A percentile compares a stretch with the other conserved stretches of the same genome.
These are phyloP conservation scores for Protonemura montana DNA, from an alignment of 2,888 invertebrate species.

Conservation along the genomic window DNA sequence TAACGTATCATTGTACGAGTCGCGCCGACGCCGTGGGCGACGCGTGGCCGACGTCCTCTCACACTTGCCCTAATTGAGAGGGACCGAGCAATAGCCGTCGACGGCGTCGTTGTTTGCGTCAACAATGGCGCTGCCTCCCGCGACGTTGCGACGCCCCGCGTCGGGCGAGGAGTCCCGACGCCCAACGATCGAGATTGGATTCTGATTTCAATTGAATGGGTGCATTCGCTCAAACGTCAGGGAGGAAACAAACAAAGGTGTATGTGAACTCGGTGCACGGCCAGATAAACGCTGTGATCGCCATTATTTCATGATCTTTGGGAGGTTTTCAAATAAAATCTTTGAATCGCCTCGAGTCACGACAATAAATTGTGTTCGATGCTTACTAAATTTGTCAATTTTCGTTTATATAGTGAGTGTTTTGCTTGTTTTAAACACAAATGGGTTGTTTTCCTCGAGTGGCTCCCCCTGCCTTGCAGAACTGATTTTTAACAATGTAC, in stretches of 20 bases:
- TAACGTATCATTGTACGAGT: not conserved
- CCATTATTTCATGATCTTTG: too few species aligned
- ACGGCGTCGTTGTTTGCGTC: conserved; percentile 21
- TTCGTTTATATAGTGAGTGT: too few species aligned
- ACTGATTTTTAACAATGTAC: not conserved
- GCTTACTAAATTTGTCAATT: too few species aligned
- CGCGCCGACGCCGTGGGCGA: not conserved
- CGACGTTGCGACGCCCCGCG: not conserved
- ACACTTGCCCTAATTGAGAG: conserved; percentile 38
- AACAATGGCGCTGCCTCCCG: conserved; percentile 35
- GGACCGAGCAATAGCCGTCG: conserved; percentile 21
- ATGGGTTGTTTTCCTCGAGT: not conserved
- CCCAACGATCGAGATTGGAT: not conserved
- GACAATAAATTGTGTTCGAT: too few species aligned
- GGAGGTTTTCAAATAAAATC: too few species aligned
- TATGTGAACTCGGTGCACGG: too few species aligned
- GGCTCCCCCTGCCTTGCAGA: not conserved
- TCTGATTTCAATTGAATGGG: not conserved
- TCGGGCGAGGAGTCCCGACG: not conserved
- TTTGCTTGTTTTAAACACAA: not conserved
- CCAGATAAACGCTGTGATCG: too few species aligned
- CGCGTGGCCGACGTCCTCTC: not conserved
- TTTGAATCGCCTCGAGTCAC: too few species aligned
- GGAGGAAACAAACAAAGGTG: not conserved
- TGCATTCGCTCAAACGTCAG: not conserved